Evolutionary conservation across 2,888 invertebrate species (phyloP), one percentile per base, ranked within the genome.

Genomic region (Marronus borbonicus): DNA sequence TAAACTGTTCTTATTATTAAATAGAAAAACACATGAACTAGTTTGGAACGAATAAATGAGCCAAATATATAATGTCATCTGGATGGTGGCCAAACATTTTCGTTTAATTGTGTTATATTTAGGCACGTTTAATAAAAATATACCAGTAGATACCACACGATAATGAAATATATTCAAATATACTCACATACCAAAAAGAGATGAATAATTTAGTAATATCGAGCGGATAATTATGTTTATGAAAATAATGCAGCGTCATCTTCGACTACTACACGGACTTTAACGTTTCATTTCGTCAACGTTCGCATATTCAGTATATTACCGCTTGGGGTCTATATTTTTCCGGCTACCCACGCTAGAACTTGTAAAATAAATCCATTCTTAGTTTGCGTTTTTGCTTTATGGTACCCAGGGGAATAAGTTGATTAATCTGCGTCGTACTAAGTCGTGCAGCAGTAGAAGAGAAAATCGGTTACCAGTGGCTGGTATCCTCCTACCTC

Each of bases 331-430:
- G 64, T 52, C 76, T 74, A 77, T 79, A 79, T 77, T 79, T 79
- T 77, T 72, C 74, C 24, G 58, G 49, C 64, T 66, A 65, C 68
- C 62, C 49, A 70, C 80, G 79, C 76, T 81, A 79, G 82, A 84
- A 83, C 83, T 83, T 83, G 81, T 82, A 81, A 80, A 82, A 83
- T 84, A 84, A 84, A 84, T 84, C 84, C 84, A 83, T 83, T 84
- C 83, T 82, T 83, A 82, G 82, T 81, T 81, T 82, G 81, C 82
- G 83, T 84, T 84, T 84, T 84, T 83, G 81, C 83, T 84, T 84
- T 83, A 83, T 82, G 81, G 80, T 80, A 81, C 80, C 83, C 81
- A 77, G 70, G 83, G 81, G 82, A 81, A 80, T 79, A 80, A 82
- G 80, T 83, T 84, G 84, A 84, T 84, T 84, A 84, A 84, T 84